Evolutionary conservation across 2,113 vertebrate species (phyloP).

Genomic region (Colistium nudipinnis): DNA sequence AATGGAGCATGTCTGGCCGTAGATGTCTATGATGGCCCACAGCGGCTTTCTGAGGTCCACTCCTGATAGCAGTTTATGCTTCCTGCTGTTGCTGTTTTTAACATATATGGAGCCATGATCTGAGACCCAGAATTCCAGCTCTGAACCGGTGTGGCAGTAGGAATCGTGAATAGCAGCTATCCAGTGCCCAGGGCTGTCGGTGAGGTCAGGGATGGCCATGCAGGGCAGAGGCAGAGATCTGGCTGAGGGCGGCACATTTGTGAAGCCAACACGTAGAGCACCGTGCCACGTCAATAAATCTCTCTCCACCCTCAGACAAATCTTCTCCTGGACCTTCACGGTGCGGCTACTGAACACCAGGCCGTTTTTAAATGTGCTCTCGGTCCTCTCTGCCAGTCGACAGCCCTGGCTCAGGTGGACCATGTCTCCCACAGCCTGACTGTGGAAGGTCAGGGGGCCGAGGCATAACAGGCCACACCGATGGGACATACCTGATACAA

Average conservation of each 20-base stretch:
- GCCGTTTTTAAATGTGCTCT: slow-evolving; percentile 77
- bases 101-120: slow-evolving; percentile 56
- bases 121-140: slow-evolving; percentile 85
- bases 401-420: slow-evolving; percentile 69
- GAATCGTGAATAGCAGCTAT: slow-evolving; percentile 59
- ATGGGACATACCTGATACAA: background rate
- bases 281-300: slow-evolving; percentile 70
- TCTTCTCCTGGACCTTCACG: slow-evolving; percentile 68
- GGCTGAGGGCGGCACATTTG: slow-evolving; percentile 73
- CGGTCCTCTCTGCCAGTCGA: slow-evolving; percentile 57
- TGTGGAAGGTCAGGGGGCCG: slow-evolving; percentile 81
- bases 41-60: slow-evolving; percentile 69
- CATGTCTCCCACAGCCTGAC: slow-evolving; percentile 65
- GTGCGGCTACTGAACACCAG: slow-evolving; percentile 86
- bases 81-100: background rate
- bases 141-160: slow-evolving; percentile 42
- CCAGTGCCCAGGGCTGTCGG: slow-evolving; percentile 73
- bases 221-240: slow-evolving; percentile 76
- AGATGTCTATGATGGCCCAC: slow-evolving; percentile 89
- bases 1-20: slow-evolving; percentile 83
- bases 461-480: slow-evolving; percentile 38
- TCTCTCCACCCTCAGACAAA: slow-evolving; percentile 75
- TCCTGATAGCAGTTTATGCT: slow-evolving; percentile 30
- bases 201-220: slow-evolving; percentile 83
- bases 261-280: slow-evolving; percentile 86